Evolutionary conservation across 2,888 invertebrate genomes (phyloP).

Genomic region (Standfussiana lucernea): DNA sequence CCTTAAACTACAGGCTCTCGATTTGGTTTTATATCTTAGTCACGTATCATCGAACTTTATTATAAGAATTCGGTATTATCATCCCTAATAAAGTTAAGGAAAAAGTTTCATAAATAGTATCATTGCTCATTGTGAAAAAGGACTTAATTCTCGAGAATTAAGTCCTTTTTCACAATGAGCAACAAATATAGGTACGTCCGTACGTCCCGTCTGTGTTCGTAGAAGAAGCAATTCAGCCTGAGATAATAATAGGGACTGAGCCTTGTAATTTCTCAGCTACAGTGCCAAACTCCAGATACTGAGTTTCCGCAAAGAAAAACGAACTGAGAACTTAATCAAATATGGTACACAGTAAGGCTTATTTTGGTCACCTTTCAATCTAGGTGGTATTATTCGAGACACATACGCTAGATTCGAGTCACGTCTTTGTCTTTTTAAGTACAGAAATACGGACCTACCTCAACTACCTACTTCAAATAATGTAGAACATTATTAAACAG

Average conservation of each 20-base stretch:
- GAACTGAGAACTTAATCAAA: background rate
- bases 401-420: slow-evolving; percentile 26
- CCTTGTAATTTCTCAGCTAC: slow-evolving; percentile 26
- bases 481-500: slow-evolving; percentile 37
- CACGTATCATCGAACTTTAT: background rate
- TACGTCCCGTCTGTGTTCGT: slow-evolving; percentile 14
- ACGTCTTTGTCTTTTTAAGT: slow-evolving; percentile 44
- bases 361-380: slow-evolving; percentile 12
- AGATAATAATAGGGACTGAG: slow-evolving; percentile 27
- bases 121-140: too few species aligned
- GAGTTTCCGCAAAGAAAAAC: slow-evolving; percentile 16
- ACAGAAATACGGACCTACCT: slow-evolving; percentile 60
- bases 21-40: slow-evolving; percentile 25
- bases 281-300: background rate
- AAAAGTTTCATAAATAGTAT: slow-evolving; percentile 19
- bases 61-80: background rate
- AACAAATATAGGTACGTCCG: slow-evolving; percentile 6
- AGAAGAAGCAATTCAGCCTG: slow-evolving; percentile 19
- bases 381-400: slow-evolving; percentile 31
- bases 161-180: slow-evolving; percentile 1
- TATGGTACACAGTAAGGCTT: background rate
- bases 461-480: slow-evolving; percentile 48
- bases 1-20: slow-evolving; percentile 12
- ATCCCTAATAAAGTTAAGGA: slow-evolving; percentile 10
- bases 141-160: too few species aligned